Conservation (phyloP, 2,888 invertebrate genomes). For the Spilosoma lubricipeda region DNA sequence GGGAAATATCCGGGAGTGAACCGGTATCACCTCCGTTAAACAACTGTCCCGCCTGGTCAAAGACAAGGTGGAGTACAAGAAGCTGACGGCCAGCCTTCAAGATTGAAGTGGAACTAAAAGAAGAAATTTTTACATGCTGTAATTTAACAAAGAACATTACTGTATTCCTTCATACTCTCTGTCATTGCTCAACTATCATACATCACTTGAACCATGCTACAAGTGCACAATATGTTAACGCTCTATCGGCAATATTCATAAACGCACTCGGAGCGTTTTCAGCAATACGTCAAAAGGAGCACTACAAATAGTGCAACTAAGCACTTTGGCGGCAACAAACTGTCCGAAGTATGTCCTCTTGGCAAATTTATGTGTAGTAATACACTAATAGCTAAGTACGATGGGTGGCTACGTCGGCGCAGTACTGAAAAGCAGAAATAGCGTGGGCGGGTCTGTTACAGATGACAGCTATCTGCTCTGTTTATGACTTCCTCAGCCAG, state of each 20-base stretch:
- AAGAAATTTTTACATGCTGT: too few relatives aligned
- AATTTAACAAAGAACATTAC: background rate
- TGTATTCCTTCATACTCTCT: background rate
- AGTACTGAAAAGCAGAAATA: conserved; percentile 80
- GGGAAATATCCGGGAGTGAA: too few relatives aligned
- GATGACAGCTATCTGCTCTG: conserved; percentile 80
- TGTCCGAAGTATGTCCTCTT: conserved; percentile 66
- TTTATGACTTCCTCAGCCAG: conserved; percentile 86
- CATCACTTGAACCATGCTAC: background rate
- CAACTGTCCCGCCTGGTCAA: too few relatives aligned
- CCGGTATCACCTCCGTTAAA: too few relatives aligned
- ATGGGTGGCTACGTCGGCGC: conserved; percentile 70
- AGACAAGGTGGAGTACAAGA: too few relatives aligned
- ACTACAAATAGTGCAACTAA: conserved; percentile 44
- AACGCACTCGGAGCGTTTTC: conserved; percentile 2
- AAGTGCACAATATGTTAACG: conserved; percentile 3
- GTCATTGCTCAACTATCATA: background rate
- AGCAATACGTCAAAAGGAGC: conserved; percentile 25
- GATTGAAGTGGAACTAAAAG: too few relatives aligned
- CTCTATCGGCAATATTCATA: background rate
- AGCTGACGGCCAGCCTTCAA: too few relatives aligned
- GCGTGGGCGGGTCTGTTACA: conserved; percentile 83
- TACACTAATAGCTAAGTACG: conserved; percentile 55
- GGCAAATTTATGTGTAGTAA: conserved; percentile 65
- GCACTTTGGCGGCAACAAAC: conserved; percentile 63